Evolutionary conservation across 2,113 vertebrate genomes (phyloP).

Genomic region (Marmota flaviventris): DNA sequence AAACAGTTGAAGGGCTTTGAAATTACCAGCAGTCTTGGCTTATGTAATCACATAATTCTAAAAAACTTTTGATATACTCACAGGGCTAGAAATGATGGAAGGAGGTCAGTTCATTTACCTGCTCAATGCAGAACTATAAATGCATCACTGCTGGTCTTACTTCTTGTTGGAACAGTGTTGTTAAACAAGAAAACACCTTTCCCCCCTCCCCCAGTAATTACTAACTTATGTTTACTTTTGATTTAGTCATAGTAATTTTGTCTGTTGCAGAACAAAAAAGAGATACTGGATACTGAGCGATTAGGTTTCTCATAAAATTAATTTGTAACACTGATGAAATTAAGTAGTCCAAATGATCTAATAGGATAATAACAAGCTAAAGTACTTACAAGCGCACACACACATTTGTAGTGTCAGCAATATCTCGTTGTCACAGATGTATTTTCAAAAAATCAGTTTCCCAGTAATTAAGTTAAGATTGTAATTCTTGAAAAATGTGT

Average conservation of each 20-base stretch:
- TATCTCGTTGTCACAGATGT: neutral
- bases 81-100: neutral
- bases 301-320: neutral
- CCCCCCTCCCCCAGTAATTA: neutral
- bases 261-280: neutral
- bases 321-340: constrained; percentile 2
- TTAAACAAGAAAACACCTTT: neutral
- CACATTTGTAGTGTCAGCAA: neutral
- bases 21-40: constrained; percentile 21
- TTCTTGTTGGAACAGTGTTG: neutral
- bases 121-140: neutral
- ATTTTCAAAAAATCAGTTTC: constrained; percentile 39
- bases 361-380: neutral
- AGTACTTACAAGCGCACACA: neutral
- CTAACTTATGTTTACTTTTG: constrained; percentile 7
- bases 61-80: neutral
- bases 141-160: neutral
- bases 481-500: neutral
- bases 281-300: neutral
- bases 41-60: neutral
- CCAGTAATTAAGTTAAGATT: neutral
- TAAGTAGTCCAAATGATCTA: neutral
- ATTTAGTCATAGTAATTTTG: neutral
- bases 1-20: constrained; percentile 16
- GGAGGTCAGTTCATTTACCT: neutral